Conservation (phyloP, 2,113 vertebrate species). For the Thomomys bottae region DNA sequence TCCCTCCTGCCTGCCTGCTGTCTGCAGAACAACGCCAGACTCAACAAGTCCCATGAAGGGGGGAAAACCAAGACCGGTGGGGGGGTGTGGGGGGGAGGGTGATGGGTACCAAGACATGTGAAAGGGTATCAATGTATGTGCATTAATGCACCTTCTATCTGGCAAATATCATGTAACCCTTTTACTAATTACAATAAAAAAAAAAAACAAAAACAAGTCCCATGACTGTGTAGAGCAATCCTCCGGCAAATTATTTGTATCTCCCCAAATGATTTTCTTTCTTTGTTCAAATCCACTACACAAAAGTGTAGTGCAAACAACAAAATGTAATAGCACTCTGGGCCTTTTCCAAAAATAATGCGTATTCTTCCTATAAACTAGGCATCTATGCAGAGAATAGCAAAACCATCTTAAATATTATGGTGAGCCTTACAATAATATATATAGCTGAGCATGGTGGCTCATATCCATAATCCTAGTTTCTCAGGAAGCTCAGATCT, state of each 20-base stretch:
- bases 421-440: slow-evolving; percentile 35
- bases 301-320: neutral
- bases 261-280: neutral
- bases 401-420: slow-evolving; percentile 5
- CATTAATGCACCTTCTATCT: too few relatives aligned
- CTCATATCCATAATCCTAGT: too few relatives aligned
- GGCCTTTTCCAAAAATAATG: neutral
- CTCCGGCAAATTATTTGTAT: neutral
- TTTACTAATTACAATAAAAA: too few relatives aligned
- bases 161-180: too few relatives aligned
- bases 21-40: neutral
- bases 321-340: neutral
- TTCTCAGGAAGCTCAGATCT: too few relatives aligned
- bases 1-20: neutral
- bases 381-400: slow-evolving; percentile 10
- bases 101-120: too few relatives aligned
- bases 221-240: neutral
- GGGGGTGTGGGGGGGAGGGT: too few relatives aligned
- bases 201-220: too few relatives aligned
- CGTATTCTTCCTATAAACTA: neutral
- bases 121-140: too few relatives aligned
- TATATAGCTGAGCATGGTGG: neutral
- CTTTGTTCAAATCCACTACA: neutral
- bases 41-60: neutral
- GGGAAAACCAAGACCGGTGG: too few relatives aligned